Evolutionary conservation across 2,888 invertebrate species (phyloP), one percentile per base, ranked within the genome.

Genomic region (Colostygia pectinataria): DNA sequence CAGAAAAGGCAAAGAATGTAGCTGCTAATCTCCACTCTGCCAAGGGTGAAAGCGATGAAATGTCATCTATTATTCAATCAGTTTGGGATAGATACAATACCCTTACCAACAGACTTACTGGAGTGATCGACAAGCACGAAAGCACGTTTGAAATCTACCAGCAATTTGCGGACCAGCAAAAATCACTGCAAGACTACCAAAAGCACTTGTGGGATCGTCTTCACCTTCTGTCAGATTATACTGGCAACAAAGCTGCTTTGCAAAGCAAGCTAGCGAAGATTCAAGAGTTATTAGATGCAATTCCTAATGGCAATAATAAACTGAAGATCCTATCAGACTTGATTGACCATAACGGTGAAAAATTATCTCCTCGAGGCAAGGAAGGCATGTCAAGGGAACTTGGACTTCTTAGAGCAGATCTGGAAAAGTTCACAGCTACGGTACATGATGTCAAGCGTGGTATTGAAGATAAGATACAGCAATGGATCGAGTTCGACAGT

Each of bases 401-500:
- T 9, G 92, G 93, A 9, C 94, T 96, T 68, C 90, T 97, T 36
- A 93, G 94, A 80, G 95, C 96, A 53, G 97, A 97, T 67, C 93
- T 94, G 65, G 96, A 96, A 57, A 97, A 97, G 73, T 96, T 97
- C 63, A 92, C 93, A 1, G 92, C 93, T 0, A 93, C 95, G 0
- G 89, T 97, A 23, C 93, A 92, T 60, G 97, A 97, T 68, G 95
- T 95, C 0, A 93, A 94, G 65, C 94, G 95, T 53, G 93, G 94
- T 13, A 90, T 97, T 23, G 96, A 97, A 78, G 95, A 95, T 61
- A 93, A 96, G 60, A 92, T 98, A 57, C 94, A 95, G 61, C 96
- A 97, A 80, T 98, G 98, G 98, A 94, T 93, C 55, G 96, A 97
- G 64, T 98, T 97, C 75, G 98, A 98, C 73, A 92, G 93, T 56